Percentiles rank a stretch among this genome's conserved stretches.
Conservation (phyloP, 1,140 invertebrate species). For the Temnothorax curvispinosus region DNA sequence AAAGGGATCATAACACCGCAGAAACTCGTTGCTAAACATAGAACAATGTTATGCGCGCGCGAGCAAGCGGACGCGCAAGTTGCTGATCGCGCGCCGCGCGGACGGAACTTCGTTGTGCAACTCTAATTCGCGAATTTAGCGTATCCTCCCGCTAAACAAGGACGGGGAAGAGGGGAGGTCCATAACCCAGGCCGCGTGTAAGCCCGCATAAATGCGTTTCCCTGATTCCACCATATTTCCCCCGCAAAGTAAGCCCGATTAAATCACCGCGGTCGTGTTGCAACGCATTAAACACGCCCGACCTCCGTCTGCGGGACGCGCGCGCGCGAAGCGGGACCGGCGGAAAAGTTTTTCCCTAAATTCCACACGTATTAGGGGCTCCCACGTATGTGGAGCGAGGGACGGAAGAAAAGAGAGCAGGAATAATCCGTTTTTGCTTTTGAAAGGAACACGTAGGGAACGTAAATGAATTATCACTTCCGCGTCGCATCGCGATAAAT, state of each 20-base stretch:
- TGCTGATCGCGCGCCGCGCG: conserved; percentile 33
- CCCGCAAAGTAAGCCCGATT: conserved; percentile 49
- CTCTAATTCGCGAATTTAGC: conserved; percentile 57
- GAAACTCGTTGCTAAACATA: conserved; percentile 19
- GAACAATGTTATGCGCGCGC: conserved; percentile 29
- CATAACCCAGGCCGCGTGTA: conserved; percentile 19
- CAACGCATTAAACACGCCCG: conserved; percentile 41
- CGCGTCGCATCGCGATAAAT: conserved; percentile 9
- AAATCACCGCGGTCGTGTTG: conserved; percentile 48
- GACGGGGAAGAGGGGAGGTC: background rate
- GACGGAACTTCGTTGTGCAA: conserved; percentile 37
- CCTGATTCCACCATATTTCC: conserved; percentile 39
- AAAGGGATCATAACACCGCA: conserved; percentile 46
- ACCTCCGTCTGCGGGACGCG: background rate
- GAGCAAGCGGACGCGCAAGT: background rate
- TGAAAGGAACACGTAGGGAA: conserved; percentile 7
- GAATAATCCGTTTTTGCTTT: conserved; percentile 35
- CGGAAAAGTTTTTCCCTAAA: conserved; percentile 29
- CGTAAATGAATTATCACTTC: conserved; percentile 31
- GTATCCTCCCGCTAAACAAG: conserved; percentile 19
- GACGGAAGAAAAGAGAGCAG: background rate
- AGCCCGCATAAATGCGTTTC: conserved; percentile 50
- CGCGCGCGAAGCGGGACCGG: background rate
- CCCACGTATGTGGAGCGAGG: background rate
- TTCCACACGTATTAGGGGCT: background rate